These are phyloP conservation scores for Himalopsyche anomala DNA, from an alignment of 2,888 invertebrate genomes.

Conservation along the genomic window DNA sequence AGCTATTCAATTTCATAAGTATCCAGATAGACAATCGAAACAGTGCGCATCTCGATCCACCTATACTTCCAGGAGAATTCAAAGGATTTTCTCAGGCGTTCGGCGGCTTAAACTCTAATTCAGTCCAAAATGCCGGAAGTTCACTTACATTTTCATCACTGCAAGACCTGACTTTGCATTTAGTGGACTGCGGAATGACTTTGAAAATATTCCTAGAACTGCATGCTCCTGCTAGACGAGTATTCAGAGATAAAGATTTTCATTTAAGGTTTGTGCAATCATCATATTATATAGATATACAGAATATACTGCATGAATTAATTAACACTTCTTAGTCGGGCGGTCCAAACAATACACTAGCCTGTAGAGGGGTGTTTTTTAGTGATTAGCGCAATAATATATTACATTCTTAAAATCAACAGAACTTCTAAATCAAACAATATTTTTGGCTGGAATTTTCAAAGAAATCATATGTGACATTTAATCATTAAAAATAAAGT, in stretches of 20 bases:
- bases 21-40: conserved; percentile 76
- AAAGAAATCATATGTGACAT: too few species aligned
- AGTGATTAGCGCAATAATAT: too few species aligned
- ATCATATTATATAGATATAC: neutral
- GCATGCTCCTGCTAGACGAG: conserved; percentile 77
- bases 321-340: too few species aligned
- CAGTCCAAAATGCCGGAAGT: conserved; percentile 65
- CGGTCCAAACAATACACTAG: too few species aligned
- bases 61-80: conserved; percentile 74
- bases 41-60: conserved; percentile 71
- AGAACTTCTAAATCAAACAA: too few species aligned
- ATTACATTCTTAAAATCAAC: too few species aligned
- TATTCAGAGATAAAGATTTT: conserved; percentile 79
- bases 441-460: too few species aligned
- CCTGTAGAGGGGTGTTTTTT: too few species aligned
- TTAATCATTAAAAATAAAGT: too few species aligned
- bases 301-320: too few species aligned
- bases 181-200: conserved; percentile 84
- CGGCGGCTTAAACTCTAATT: conserved; percentile 68
- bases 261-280: conserved; percentile 72
- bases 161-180: conserved; percentile 82
- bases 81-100: conserved; percentile 73
- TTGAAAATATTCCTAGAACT: conserved; percentile 82
- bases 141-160: conserved; percentile 74
- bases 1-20: conserved; percentile 76